A percentile compares a stretch with the other conserved stretches of the same genome.
phyloP scores from a whole-genome alignment of 2,797 vertebrate genomes.

The Poliocrania exsul region DNA sequence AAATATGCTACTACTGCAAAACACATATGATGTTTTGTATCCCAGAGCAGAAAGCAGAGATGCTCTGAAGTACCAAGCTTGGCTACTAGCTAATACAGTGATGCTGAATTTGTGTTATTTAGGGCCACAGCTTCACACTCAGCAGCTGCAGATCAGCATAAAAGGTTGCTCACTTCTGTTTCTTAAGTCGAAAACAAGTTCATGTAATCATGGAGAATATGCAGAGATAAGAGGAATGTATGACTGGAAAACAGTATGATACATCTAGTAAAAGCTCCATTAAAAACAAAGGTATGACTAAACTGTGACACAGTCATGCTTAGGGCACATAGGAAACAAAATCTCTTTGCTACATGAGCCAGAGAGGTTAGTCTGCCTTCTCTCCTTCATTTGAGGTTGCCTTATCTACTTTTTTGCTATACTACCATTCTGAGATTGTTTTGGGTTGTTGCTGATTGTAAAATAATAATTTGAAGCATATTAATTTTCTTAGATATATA shows the following conservation, averaged over 20 bases:
- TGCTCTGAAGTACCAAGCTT: constrained; percentile 4
- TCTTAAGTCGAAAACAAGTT: neutral
- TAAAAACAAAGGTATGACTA: neutral
- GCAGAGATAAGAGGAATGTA: neutral
- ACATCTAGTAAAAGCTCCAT: neutral
- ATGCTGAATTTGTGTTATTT: neutral
- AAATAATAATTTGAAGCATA: neutral
- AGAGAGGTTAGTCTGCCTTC: neutral
- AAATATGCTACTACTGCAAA: constrained; percentile 74
- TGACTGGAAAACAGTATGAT: neutral
- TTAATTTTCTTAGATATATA: neutral
- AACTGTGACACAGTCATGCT: neutral
- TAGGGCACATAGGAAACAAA: neutral
- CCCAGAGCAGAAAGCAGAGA: constrained; percentile 53
- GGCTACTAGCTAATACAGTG: neutral
- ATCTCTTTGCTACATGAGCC: neutral
- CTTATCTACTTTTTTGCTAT: neutral
- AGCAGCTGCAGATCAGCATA: neutral
- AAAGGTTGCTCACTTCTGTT: constrained; percentile 1
- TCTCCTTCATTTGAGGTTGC: neutral
- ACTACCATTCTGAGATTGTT: neutral
- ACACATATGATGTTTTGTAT: constrained; percentile 71
- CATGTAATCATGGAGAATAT: neutral
- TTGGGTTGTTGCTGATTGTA: neutral
- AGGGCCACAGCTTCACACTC: neutral